Percentiles rank a stretch among this genome's conserved stretches.
Evolutionary conservation across 1,140 invertebrate species (phyloP).

Genomic region (Drosophila yakuba): DNA sequence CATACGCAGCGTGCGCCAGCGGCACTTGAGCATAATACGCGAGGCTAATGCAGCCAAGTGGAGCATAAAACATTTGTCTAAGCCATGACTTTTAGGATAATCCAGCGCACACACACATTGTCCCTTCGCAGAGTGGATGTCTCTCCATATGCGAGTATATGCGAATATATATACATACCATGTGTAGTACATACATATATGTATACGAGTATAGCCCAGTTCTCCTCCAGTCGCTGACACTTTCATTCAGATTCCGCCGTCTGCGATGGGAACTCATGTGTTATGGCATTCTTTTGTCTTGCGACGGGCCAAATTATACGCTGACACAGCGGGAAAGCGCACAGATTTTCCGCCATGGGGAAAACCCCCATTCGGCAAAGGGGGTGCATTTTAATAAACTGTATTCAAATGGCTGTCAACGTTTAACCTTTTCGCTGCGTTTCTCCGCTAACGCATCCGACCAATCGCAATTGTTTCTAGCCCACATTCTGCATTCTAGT

Average conservation of each 20-base stretch:
- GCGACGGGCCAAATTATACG: slow-evolving; percentile 36
- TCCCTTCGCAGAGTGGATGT: slow-evolving; percentile 7
- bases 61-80: slow-evolving; percentile 68
- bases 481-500: background rate
- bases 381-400: slow-evolving; percentile 32
- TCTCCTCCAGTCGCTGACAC: slow-evolving; percentile 39
- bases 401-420: slow-evolving; percentile 20
- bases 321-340: slow-evolving; percentile 27
- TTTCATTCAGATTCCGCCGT: slow-evolving; percentile 46
- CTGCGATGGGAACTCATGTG: slow-evolving; percentile 29
- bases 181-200: no score
- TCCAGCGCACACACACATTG: slow-evolving; percentile 32
- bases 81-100: slow-evolving; percentile 64
- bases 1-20: slow-evolving; percentile 64
- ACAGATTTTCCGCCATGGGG: background rate
- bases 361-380: background rate
- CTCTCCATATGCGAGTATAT: background rate
- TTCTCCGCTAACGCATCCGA: slow-evolving; percentile 1
- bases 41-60: slow-evolving; percentile 61
- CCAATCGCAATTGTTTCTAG: slow-evolving; percentile 27
- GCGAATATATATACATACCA: background rate
- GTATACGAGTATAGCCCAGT: slow-evolving; percentile 8
- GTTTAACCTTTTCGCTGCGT: slow-evolving; percentile 6
- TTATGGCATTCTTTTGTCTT: slow-evolving; percentile 43
- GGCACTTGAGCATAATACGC: slow-evolving; percentile 48